phyloP scores from a whole-genome alignment of 2,888 invertebrate species.

The Liposcelis brunnea region DNA sequence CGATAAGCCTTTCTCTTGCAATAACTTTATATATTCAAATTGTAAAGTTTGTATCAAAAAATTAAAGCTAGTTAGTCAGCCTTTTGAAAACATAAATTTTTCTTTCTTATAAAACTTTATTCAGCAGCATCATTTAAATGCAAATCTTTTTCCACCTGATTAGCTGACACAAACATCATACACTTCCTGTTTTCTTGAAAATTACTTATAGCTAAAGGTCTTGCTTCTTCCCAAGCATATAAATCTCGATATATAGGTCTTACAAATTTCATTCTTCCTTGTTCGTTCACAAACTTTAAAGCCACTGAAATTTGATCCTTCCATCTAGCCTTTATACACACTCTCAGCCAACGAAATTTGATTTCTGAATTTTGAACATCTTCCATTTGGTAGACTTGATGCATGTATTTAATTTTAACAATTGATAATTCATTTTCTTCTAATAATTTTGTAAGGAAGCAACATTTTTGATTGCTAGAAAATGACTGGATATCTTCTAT shows the following conservation, averaged over 20 bases:
- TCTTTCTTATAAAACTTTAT: too few species aligned
- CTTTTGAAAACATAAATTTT: too few species aligned
- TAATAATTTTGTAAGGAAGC: conserved; percentile 50
- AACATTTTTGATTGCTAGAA: conserved; percentile 44
- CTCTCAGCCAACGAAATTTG: conserved; percentile 28
- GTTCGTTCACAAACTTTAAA: conserved; percentile 59
- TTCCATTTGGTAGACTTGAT: conserved; percentile 45
- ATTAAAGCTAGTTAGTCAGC: too few species aligned
- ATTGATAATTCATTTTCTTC: conserved; percentile 35
- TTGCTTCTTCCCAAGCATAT: conserved; percentile 57
- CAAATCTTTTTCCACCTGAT: conserved; percentile 58
- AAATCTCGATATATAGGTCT: conserved; percentile 72
- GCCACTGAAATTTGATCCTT: conserved; percentile 44
- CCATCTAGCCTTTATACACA: conserved; percentile 33
- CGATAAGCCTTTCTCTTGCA: too few species aligned
- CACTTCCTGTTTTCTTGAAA: conserved; percentile 47
- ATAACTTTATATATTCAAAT: too few species aligned
- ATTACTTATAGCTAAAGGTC: conserved; percentile 48
- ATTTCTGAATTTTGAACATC: conserved; percentile 61
- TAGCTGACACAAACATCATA: conserved; percentile 74
- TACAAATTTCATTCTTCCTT: conserved; percentile 84
- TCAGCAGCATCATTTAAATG: conserved; percentile 29
- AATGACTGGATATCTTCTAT: conserved; percentile 36
- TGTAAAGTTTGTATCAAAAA: too few species aligned
- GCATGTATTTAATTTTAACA: conserved; percentile 40